A percentile compares a stretch with the other conserved stretches of the same genome.
Conservation (phyloP, 2,797 vertebrate genomes). For the Falco cherrug region DNA sequence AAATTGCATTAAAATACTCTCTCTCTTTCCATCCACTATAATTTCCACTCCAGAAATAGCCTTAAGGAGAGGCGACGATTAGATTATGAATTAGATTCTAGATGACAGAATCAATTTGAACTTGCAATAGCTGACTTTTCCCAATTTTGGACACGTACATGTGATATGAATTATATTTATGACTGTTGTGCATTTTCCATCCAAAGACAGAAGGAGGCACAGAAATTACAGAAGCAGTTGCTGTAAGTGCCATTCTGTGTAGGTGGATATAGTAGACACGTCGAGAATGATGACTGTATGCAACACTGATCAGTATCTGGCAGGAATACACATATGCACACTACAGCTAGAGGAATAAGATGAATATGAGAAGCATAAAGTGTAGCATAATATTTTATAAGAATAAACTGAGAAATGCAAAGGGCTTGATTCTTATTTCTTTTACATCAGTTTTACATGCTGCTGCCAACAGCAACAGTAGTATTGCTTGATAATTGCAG, state of each 20-base stretch:
- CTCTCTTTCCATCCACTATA: conserved; percentile 47
- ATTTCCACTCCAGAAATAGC: conserved; percentile 59
- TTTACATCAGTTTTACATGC: neutral
- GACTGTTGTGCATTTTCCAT: conserved; percentile 29
- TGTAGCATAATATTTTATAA: neutral
- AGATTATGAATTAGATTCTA: conserved; percentile 55
- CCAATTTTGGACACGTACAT: conserved; percentile 2
- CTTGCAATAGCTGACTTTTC: conserved; percentile 32
- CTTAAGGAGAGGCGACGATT: conserved; percentile 32
- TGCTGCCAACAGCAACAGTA: neutral
- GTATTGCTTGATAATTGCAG: neutral
- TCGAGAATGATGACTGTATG: conserved; percentile 21
- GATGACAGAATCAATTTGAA: conserved; percentile 49
- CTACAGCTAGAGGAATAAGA: neutral
- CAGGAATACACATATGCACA: neutral
- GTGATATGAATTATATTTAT: conserved; percentile 50
- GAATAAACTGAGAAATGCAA: neutral
- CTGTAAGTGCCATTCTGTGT: neutral
- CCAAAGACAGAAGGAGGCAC: conserved; percentile 29
- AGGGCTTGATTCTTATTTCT: neutral
- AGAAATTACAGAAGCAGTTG: conserved; percentile 44
- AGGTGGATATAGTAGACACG: neutral
- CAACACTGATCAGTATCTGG: neutral
- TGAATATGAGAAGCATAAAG: neutral
- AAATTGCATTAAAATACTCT: conserved; percentile 60